Evolutionary conservation across 2,797 vertebrate species (phyloP).

Genomic region (Botia kubotai): DNA sequence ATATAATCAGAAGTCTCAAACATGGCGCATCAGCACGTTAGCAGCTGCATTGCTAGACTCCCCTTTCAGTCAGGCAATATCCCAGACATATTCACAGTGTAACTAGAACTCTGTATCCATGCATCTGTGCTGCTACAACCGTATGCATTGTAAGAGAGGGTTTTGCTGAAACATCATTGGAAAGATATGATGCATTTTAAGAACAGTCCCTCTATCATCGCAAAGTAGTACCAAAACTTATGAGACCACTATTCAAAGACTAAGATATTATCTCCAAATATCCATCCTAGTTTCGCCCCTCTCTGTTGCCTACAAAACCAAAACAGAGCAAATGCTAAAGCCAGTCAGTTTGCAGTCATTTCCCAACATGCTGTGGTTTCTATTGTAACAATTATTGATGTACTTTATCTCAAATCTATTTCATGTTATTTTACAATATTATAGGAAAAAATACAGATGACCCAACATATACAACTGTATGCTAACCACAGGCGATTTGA

Average conservation of each 20-base stretch:
- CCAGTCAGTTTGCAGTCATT: slow-evolving; percentile 46
- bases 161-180: slow-evolving; percentile 42
- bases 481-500: slow-evolving; percentile 7
- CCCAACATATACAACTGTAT: not conserved
- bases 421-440: slow-evolving; percentile 18
- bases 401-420: not conserved
- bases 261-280: slow-evolving; percentile 7
- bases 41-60: slow-evolving; percentile 58
- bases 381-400: not conserved
- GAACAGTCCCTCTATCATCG: not conserved
- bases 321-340: slow-evolving; percentile 59
- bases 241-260: not conserved
- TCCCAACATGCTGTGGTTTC: slow-evolving; percentile 1
- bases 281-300: slow-evolving; percentile 37
- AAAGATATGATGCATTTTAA: slow-evolving; percentile 28
- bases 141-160: slow-evolving; percentile 16
- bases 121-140: slow-evolving; percentile 35
- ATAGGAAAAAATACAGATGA: not conserved
- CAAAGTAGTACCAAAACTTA: not conserved
- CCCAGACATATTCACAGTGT: slow-evolving; percentile 49
- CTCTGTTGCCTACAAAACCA: slow-evolving; percentile 53
- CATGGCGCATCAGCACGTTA: slow-evolving; percentile 47
- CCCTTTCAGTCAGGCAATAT: slow-evolving; percentile 27
- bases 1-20: slow-evolving; percentile 26
- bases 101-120: slow-evolving; percentile 30